Base-by-base conservation (phyloP, 2,113 vertebrate species). In the Colinus virginianus region DNA sequence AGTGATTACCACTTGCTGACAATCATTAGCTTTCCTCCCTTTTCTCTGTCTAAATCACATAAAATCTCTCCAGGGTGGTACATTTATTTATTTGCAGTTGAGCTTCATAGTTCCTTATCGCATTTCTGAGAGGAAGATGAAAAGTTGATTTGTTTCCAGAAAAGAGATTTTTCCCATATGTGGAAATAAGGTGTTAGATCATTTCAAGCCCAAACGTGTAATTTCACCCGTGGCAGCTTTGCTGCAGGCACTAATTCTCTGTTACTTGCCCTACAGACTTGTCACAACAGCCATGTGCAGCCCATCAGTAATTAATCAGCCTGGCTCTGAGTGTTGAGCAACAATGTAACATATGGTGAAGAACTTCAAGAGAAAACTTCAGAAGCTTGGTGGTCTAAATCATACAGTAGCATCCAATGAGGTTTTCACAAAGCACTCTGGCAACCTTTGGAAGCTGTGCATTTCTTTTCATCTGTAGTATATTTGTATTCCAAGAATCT, bases 101-200 rank as follows among this genome's bases (percentile, higher is more conserved):
- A 84, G 23, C 23, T 49, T 77, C 58, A 77, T 9, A 68, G 23
- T 71, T 87, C 79, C 66, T 87, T 45, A 84, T 34, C 4, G 84
- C 17, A 72, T 43, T 82, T 89, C 87, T 81, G 49, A 76, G 22
- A 81, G 22, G 40, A 76, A 78, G 32, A 85, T 58, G 30, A 51
- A 88, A 84, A 62, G n/a, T 4, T 59, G 26, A 32, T 51, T 25
- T 76, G 8, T 76, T 92, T 66, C 36, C 38, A 88, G 45, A 87
- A 38, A 38, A 81, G 62, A 84, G n/a, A 36, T 23, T 90, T 22
- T 66, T 71, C 46, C 48, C 76, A 68, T 69, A 72, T 53, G 75
- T 81, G 67, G 53, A 84, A 94, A 94, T 19, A 49, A 80, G 88
- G 38, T 83, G 32, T 67, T n/a, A 90, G 82, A 63, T 45, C 82